These are phyloP conservation scores for Nomada lathburiana DNA, from an alignment of 2,888 invertebrate species.

Conservation along the genomic window DNA sequence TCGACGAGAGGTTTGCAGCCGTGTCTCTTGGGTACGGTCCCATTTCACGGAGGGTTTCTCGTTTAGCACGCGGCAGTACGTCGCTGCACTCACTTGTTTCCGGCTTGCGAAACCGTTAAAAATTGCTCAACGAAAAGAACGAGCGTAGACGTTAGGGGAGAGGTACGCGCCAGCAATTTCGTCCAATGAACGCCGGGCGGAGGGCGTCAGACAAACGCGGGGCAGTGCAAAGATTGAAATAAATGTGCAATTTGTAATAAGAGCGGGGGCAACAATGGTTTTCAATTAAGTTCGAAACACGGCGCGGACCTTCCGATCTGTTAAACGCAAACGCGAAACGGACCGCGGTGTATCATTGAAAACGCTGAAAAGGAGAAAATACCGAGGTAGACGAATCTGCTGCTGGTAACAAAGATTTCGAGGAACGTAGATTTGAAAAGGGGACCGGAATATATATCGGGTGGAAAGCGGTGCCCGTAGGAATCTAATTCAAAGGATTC, in stretches of 20 bases:
- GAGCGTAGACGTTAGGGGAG: not conserved
- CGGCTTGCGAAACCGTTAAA: slow-evolving; percentile 11
- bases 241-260: not conserved
- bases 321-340: not conserved
- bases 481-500: slow-evolving; percentile 1
- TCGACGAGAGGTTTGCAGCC: slow-evolving; percentile 2
- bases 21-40: slow-evolving; percentile 32
- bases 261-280: not conserved
- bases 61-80: slow-evolving; percentile 30
- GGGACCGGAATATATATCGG: not conserved
- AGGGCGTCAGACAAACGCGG: too few species aligned
- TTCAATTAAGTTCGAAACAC: slow-evolving; percentile 3
- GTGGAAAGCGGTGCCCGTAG: too few species aligned
- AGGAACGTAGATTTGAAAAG: not conserved
- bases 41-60: slow-evolving; percentile 41
- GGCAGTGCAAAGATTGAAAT: too few species aligned
- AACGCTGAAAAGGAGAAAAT: not conserved
- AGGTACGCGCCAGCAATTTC: not conserved
- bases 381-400: not conserved
- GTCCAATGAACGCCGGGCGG: not conserved
- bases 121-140: not conserved
- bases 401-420: not conserved
- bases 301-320: not conserved
- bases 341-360: not conserved
- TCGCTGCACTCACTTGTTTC: not conserved